Conservation (phyloP, 2,888 invertebrate species). For the Drosophila subquinaria region DNA sequence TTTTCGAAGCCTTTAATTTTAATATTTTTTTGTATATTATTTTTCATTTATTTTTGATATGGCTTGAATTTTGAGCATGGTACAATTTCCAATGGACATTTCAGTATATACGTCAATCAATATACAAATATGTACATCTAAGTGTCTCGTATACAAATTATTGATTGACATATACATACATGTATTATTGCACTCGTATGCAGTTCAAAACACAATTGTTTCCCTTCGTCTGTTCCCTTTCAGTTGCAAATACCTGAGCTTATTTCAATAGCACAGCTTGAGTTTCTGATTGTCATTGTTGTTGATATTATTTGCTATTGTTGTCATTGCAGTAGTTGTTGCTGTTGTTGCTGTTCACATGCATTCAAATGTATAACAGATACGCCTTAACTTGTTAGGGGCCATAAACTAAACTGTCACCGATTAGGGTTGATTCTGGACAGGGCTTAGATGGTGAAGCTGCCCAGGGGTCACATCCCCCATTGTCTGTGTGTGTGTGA, state of each 20-base stretch:
- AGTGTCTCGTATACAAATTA: not conserved
- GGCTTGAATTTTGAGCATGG: too few relatives aligned
- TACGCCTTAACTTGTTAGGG: conserved; percentile 52
- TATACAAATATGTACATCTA: not conserved
- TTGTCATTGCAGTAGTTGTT: not conserved
- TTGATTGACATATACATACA: not conserved
- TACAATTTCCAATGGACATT: too few relatives aligned
- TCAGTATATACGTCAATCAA: too few relatives aligned
- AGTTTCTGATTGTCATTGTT: conserved; percentile 15
- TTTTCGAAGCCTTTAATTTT: too few relatives aligned
- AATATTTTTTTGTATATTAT: too few relatives aligned
- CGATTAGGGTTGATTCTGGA: conserved; percentile 27
- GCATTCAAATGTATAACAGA: conserved; percentile 55
- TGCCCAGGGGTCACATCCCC: conserved; percentile 8
- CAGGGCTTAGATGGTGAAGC: not conserved
- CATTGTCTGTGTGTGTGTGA: conserved; percentile 16
- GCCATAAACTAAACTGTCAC: conserved; percentile 73
- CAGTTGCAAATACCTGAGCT: conserved; percentile 17
- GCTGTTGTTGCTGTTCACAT: conserved; percentile 22
- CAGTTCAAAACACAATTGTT: not conserved
- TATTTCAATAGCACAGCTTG: conserved; percentile 35
- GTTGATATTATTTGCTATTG: conserved; percentile 13
- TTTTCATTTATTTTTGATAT: too few relatives aligned
- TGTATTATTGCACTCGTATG: not conserved
- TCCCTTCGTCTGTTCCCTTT: conserved; percentile 15